Evolutionary conservation across 2,888 invertebrate species (phyloP).

Genomic region (Tipula confusa): DNA sequence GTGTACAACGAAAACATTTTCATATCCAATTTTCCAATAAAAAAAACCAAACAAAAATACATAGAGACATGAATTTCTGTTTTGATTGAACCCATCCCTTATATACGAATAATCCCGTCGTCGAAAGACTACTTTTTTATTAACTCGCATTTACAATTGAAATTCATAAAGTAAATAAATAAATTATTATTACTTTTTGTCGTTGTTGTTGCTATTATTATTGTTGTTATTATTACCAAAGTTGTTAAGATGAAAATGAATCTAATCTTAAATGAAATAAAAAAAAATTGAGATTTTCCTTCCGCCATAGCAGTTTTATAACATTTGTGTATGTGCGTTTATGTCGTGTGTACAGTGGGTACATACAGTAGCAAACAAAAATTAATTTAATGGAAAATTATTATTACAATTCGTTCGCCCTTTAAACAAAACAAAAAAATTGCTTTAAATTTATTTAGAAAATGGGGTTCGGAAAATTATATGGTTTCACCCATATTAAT

Average conservation of each 20-base stretch:
- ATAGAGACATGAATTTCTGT: not conserved
- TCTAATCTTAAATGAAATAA: not conserved
- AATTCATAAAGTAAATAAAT: constrained; percentile 20
- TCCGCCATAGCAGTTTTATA: not conserved
- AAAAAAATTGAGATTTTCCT: not conserved
- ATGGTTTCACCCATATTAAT: not conserved
- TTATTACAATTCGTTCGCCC: constrained; percentile 25
- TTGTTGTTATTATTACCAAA: not conserved
- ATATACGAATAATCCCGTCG: not conserved
- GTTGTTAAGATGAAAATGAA: not conserved
- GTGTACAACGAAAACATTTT: not conserved
- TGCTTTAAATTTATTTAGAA: not conserved
- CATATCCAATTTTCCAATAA: constrained; percentile 7
- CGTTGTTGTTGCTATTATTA: not conserved
- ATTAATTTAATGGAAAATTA: constrained; percentile 9
- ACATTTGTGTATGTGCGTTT: not conserved
- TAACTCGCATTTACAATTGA: not conserved
- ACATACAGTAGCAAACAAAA: not conserved
- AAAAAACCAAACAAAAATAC: not conserved
- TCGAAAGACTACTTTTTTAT: not conserved
- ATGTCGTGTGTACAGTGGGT: not conserved
- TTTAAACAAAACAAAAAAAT: not conserved
- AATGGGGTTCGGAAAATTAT: not conserved
- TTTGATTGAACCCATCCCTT: not conserved
- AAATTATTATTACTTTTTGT: not conserved